A percentile compares a stretch with the other conserved stretches of the same genome.
Conservation (phyloP, 2,888 invertebrate genomes). For the Erynnis tages region DNA sequence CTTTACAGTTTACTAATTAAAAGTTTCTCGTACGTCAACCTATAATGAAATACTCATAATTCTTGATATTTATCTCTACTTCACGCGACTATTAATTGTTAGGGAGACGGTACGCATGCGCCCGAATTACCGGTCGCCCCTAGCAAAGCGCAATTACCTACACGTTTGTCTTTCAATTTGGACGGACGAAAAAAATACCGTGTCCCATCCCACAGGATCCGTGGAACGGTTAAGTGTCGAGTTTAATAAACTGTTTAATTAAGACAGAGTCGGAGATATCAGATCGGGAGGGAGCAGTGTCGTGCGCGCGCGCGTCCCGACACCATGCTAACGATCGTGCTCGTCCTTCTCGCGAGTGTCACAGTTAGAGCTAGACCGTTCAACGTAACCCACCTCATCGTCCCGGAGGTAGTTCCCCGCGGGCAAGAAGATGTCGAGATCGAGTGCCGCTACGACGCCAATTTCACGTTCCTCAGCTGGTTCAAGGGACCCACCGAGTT, state of each 20-base stretch:
- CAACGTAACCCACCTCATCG: constrained; percentile 62
- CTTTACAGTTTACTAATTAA: neutral
- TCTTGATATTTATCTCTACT: constrained; percentile 16
- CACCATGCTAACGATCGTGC: constrained; percentile 58
- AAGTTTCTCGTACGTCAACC: neutral
- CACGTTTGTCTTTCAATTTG: constrained; percentile 65
- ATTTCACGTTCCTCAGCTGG: constrained; percentile 71
- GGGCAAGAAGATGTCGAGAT: constrained; percentile 60
- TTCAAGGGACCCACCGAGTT: constrained; percentile 69
- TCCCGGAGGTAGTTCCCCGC: constrained; percentile 55
- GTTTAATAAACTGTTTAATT: constrained; percentile 80
- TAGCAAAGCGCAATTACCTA: constrained; percentile 60
- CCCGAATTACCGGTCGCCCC: constrained; percentile 51
- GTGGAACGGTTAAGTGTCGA: constrained; percentile 70
- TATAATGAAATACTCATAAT: constrained; percentile 18
- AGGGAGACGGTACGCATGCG: constrained; percentile 30
- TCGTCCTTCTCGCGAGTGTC: constrained; percentile 42
- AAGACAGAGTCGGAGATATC: constrained; percentile 67
- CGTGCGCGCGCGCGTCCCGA: constrained; percentile 58
- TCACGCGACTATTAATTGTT: constrained; percentile 23
- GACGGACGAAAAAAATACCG: constrained; percentile 50
- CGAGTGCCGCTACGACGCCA: constrained; percentile 70
- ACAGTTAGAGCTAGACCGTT: constrained; percentile 47
- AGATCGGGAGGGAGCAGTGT: constrained; percentile 61
- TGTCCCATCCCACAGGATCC: constrained; percentile 53